Conservation (phyloP, 92 coral and sea anemone genomes). For the Metridium senile region DNA sequence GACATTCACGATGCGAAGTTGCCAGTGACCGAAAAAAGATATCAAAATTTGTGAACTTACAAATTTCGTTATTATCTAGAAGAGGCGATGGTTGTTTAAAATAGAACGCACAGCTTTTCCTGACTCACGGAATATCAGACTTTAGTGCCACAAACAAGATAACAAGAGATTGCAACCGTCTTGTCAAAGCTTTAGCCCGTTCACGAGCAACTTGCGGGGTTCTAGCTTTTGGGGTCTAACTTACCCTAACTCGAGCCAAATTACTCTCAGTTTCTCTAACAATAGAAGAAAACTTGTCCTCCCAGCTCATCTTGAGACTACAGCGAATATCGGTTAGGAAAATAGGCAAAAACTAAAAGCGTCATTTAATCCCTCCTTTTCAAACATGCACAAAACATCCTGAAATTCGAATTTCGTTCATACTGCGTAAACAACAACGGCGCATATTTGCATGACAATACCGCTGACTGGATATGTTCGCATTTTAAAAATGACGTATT, state of each 20-base stretch:
- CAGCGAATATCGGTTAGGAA: neutral
- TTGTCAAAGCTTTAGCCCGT: neutral
- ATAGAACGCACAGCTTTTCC: no score
- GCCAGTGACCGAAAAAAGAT: no score
- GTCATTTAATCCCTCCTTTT: conserved; percentile 19
- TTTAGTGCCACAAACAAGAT: no score
- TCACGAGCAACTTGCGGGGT: conserved; percentile 32
- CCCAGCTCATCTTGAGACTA: conserved; percentile 79
- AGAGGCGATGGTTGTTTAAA: no score
- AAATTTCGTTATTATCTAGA: no score
- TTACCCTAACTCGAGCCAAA: conserved; percentile 81
- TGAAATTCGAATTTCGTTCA: conserved; percentile 46
- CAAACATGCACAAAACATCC: conserved; percentile 11
- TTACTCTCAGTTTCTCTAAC: conserved; percentile 91
- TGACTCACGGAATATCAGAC: no score
- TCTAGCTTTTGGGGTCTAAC: conserved; percentile 12
- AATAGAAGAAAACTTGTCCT: conserved; percentile 85
- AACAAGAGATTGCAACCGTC: no score
- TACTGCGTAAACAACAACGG: conserved; percentile 8
- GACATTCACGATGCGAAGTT: no score
- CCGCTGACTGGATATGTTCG: conserved; percentile 11
- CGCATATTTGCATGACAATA: neutral
- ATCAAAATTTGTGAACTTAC: no score
- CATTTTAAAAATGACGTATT: neutral
- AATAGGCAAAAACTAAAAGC: neutral